A percentile compares a stretch with the other conserved stretches of the same genome.
phyloP scores from a whole-genome alignment of 2,888 invertebrate species.

The Onthophagus sagittarius region DNA sequence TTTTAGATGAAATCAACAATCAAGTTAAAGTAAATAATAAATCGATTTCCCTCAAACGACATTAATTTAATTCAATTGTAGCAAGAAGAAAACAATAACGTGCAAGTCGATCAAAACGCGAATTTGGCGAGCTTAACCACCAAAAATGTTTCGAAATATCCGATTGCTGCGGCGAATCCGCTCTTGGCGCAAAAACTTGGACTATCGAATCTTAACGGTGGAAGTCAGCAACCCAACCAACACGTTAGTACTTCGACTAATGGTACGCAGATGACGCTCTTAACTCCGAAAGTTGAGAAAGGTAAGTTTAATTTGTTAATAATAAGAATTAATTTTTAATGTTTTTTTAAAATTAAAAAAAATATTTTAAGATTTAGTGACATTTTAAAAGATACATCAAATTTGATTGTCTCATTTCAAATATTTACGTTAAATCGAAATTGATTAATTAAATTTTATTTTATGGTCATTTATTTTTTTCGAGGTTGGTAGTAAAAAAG shows the following conservation, averaged over 20 bases:
- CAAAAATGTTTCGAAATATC: slow-evolving; percentile 54
- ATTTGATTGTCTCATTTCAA: too few species aligned
- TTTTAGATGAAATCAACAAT: slow-evolving; percentile 70
- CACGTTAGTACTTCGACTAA: slow-evolving; percentile 24
- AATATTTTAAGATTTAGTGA: too few species aligned
- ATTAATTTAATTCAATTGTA: slow-evolving; percentile 31
- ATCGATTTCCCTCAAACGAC: not conserved
- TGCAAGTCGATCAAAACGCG: slow-evolving; percentile 33
- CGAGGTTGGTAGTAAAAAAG: too few species aligned
- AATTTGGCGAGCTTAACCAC: slow-evolving; percentile 34
- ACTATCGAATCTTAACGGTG: slow-evolving; percentile 46
- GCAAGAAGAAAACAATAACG: slow-evolving; percentile 54
- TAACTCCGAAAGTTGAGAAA: slow-evolving; percentile 48
- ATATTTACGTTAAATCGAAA: too few species aligned
- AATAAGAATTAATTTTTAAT: too few species aligned
- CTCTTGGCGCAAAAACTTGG: slow-evolving; percentile 74
- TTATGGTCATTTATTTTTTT: too few species aligned
- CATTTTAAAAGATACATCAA: too few species aligned
- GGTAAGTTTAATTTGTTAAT: too few species aligned
- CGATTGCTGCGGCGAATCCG: slow-evolving; percentile 83
- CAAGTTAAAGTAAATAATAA: slow-evolving; percentile 62
- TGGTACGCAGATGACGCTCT: slow-evolving; percentile 44
- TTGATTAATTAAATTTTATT: too few species aligned
- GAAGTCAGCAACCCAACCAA: not conserved
- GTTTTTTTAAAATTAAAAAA: too few species aligned